phyloP scores from a whole-genome alignment of 2,797 vertebrate species.

The Dipus sagitta region DNA sequence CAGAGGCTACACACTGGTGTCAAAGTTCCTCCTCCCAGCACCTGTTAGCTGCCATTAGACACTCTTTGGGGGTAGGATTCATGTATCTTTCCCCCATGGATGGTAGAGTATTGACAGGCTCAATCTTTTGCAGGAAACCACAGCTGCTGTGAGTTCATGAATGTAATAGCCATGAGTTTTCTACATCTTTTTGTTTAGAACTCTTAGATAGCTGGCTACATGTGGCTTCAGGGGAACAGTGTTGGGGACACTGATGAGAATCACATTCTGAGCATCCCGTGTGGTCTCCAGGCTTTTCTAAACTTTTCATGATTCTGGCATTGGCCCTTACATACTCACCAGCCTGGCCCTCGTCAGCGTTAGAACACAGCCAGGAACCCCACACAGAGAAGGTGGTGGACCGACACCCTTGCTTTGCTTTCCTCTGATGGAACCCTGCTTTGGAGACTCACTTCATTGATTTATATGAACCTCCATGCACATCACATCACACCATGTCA shows the following conservation, averaged over 20 bases:
- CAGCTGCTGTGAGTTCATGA: too few species aligned
- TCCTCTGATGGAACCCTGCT: slow-evolving; percentile 3
- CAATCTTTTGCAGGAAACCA: too few species aligned
- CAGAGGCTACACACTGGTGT: too few species aligned
- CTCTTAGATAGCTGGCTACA: neutral
- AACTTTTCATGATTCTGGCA: neutral
- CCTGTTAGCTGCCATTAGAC: too few species aligned
- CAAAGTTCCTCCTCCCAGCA: too few species aligned
- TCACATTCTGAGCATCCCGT: neutral
- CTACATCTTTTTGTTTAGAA: neutral
- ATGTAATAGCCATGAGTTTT: neutral
- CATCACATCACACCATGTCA: too few species aligned
- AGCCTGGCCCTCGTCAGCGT: neutral
- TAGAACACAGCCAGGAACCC: neutral
- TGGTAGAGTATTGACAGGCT: too few species aligned
- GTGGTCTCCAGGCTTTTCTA: neutral
- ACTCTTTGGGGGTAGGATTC: too few species aligned
- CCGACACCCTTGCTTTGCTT: neutral
- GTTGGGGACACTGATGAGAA: neutral
- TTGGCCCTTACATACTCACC: neutral
- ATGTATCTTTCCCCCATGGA: neutral
- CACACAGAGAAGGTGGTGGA: neutral
- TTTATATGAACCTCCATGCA: neutral
- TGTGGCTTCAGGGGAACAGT: neutral
- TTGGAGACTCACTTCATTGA: neutral